These are phyloP conservation scores for Mythimna lalbum DNA, from an alignment of 2,888 invertebrate genomes.

Conservation along the genomic window DNA sequence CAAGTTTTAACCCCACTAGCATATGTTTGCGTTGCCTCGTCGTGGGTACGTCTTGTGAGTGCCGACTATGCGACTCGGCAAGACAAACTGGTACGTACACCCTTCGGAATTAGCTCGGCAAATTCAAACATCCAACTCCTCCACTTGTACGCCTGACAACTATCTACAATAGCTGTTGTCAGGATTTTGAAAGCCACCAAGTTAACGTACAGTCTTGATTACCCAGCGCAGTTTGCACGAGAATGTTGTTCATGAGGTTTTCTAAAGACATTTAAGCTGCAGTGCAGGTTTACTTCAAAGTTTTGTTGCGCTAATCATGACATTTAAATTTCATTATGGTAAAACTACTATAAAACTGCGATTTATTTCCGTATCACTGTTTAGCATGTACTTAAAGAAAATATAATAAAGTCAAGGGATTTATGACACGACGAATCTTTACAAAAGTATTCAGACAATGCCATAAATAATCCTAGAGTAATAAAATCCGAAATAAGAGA, in stretches of 20 bases:
- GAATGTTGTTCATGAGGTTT: conserved; percentile 36
- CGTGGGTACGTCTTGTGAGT: conserved; percentile 69
- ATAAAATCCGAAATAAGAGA: conserved; percentile 86
- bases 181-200: conserved; percentile 62
- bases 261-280: conserved; percentile 56
- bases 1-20: conserved; percentile 84
- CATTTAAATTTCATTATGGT: not conserved
- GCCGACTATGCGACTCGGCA: conserved; percentile 64
- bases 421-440: conserved; percentile 67
- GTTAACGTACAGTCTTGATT: conserved; percentile 59
- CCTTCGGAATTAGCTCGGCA: conserved; percentile 78
- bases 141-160: conserved; percentile 62
- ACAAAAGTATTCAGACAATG: conserved; percentile 71
- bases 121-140: conserved; percentile 78
- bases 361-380: conserved; percentile 31
- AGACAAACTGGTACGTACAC: conserved; percentile 67
- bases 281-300: conserved; percentile 18
- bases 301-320: conserved; percentile 13
- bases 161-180: conserved; percentile 63
- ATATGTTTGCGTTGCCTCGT: conserved; percentile 81
- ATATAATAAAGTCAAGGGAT: conserved; percentile 69
- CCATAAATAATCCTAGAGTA: conserved; percentile 85
- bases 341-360: conserved; percentile 1
- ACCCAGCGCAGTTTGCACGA: conserved; percentile 50
- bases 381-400: conserved; percentile 45